Conservation (phyloP, 2,888 invertebrate genomes). For the Diogma glabrata region DNA sequence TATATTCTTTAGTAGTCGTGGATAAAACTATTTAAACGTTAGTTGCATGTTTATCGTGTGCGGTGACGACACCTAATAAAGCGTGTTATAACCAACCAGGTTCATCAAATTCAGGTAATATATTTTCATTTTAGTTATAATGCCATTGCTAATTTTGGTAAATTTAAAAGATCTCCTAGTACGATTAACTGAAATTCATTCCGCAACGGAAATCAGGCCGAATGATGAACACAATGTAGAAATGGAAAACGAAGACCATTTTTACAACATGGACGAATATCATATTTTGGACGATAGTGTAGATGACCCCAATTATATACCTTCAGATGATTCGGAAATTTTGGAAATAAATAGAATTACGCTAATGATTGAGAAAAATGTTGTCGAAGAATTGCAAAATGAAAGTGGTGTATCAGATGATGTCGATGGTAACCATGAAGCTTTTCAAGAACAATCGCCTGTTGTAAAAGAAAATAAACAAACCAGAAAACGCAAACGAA, state of each 20-base stretch:
- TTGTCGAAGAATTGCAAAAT: neutral
- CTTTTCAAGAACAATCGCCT: constrained; percentile 1
- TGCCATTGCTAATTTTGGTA: neutral
- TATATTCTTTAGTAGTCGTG: no score
- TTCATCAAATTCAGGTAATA: constrained; percentile 1
- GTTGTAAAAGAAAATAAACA: neutral
- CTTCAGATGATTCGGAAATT: neutral
- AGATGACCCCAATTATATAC: neutral
- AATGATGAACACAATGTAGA: neutral
- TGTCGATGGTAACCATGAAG: constrained; percentile 2
- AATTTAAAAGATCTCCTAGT: neutral
- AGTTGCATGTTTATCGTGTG: neutral
- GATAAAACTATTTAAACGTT: neutral
- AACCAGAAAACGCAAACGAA: neutral
- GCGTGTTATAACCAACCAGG: neutral
- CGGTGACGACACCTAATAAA: neutral
- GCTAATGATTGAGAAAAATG: neutral
- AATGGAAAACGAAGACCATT: neutral
- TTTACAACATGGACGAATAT: neutral
- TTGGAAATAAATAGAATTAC: neutral
- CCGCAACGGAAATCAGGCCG: neutral
- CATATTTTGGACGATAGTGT: neutral
- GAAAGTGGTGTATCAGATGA: constrained; percentile 3
- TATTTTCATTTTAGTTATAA: neutral
- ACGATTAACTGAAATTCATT: constrained; percentile 2